Evolutionary conservation across 1,140 invertebrate species (phyloP).

Genomic region (Drosophila ananassae): DNA sequence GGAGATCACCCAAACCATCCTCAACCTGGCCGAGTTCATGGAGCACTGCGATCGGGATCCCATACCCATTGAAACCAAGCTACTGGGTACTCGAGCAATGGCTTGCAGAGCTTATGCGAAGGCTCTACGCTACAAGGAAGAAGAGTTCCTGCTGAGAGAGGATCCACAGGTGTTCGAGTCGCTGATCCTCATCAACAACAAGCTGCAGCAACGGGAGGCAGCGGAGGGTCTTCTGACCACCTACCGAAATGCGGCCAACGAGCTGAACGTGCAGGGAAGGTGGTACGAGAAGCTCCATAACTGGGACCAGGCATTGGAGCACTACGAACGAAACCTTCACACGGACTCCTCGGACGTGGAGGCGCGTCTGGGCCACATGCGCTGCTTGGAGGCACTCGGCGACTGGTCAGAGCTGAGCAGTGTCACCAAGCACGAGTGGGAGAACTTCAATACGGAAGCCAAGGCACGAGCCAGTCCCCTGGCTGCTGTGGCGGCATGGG

Average conservation of each 20-base stretch:
- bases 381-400: slow-evolving; percentile 97
- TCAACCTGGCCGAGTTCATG: slow-evolving; percentile 99
- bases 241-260: slow-evolving; percentile 87
- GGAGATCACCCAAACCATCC: slow-evolving; percentile 98
- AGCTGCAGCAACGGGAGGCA: slow-evolving; percentile 98
- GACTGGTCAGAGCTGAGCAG: slow-evolving; percentile 96
- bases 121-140: slow-evolving; percentile 99
- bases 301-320: slow-evolving; percentile 97
- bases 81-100: slow-evolving; percentile 93
- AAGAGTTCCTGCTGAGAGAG: slow-evolving; percentile 91
- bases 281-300: slow-evolving; percentile 99
- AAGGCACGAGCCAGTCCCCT: slow-evolving; percentile 94
- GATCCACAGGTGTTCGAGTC: slow-evolving; percentile 94
- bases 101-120: slow-evolving; percentile 95
- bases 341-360: slow-evolving; percentile 89
- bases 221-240: slow-evolving; percentile 97
- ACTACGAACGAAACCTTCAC: slow-evolving; percentile 90
- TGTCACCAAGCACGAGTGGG: slow-evolving; percentile 91
- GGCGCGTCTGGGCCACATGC: slow-evolving; percentile 95
- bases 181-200: slow-evolving; percentile 99
- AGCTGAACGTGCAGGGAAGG: slow-evolving; percentile 92
- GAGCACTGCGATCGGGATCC: slow-evolving; percentile 99
- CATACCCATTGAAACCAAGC: slow-evolving; percentile 93
- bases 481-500: slow-evolving; percentile 97
- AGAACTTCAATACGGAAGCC: slow-evolving; percentile 88